Base-by-base conservation (phyloP, 1,140 invertebrate species). In the Meloidogyne floridensis region DNA sequence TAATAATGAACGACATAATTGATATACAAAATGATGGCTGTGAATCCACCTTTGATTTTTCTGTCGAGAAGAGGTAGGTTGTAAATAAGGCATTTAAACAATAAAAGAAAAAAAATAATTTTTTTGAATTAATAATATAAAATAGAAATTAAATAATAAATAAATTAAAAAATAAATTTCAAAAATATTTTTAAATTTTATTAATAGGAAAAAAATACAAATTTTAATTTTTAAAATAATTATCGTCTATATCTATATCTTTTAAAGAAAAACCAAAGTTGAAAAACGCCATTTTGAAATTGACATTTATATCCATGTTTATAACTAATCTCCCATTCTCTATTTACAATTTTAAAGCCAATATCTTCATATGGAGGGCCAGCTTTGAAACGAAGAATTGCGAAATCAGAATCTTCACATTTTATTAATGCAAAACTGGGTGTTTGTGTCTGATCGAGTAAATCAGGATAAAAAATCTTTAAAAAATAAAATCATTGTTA, bases 341-440 rank as follows among this genome's bases (percentile, higher is more conserved):
- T 93, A 91, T 96, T 98, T 0, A 99, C 97, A 83, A 99, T 98
- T 92, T 99, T 99, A 91, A 99, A 99, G 1, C 96, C 97, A 87
- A 99, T 98, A 90, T 99, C 97, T 87, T 99, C 97, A 91, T 99
- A 99, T 0, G 98, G 97, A 32, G 97, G 97, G 0, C 98, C 97
- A 65, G 97, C 95, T 85, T 95, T 94, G 91, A 99, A 98, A 43
- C 95, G 93, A 9, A 99, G 92, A 85, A 97, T 94, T 0, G 95
- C 95, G 92, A 99, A 99, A 89, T 99, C 97, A 3, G 79, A 71
- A 81, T 90, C 88, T 13, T 87, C 81, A 75, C 87, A 89, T 70
- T 81, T 77, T 6, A 79, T 87, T 91, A 98, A 91, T 76, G 93
- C 95, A 90, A 98, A 99, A 89, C 96, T 94, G 0, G 97, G 98